Percentiles rank a stretch among this genome's conserved stretches.
phyloP scores from a whole-genome alignment of 2,888 invertebrate genomes.

The Pycnomerus fuliginosus region DNA sequence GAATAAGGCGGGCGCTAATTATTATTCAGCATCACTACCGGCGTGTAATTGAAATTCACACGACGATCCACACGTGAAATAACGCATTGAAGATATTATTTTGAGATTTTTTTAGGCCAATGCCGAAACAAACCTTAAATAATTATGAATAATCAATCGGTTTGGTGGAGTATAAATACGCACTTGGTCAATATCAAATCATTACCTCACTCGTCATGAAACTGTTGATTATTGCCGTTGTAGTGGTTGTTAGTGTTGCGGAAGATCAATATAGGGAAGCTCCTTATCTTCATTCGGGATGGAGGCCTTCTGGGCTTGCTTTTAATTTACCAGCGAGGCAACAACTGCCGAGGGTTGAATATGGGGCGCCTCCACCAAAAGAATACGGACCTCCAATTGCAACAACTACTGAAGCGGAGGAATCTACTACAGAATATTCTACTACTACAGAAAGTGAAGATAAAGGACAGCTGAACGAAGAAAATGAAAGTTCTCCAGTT shows the following conservation, averaged over 20 bases:
- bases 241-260: no score
- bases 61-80: no score
- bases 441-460: slow-evolving; percentile 17
- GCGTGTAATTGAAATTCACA: no score
- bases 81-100: no score
- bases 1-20: no score
- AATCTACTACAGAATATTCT: slow-evolving; percentile 24
- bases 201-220: no score
- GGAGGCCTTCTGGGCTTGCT: slow-evolving; percentile 31
- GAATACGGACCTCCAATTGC: slow-evolving; percentile 26
- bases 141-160: not conserved
- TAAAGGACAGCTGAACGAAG: slow-evolving; percentile 26
- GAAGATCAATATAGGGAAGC: slow-evolving; percentile 9
- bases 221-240: no score
- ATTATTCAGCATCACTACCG: no score
- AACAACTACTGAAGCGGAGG: slow-evolving; percentile 38
- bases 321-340: slow-evolving; percentile 42
- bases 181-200: slow-evolving; percentile 6
- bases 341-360: slow-evolving; percentile 5
- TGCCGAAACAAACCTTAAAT: not conserved
- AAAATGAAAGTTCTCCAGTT: no score
- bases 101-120: no score
- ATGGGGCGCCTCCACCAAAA: slow-evolving; percentile 1
- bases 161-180: not conserved
- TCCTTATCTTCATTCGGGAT: slow-evolving; percentile 16